Percentiles rank a stretch among this genome's conserved stretches.
phyloP scores from a whole-genome alignment of 2,113 vertebrate species.

The Spermophilus dauricus region DNA sequence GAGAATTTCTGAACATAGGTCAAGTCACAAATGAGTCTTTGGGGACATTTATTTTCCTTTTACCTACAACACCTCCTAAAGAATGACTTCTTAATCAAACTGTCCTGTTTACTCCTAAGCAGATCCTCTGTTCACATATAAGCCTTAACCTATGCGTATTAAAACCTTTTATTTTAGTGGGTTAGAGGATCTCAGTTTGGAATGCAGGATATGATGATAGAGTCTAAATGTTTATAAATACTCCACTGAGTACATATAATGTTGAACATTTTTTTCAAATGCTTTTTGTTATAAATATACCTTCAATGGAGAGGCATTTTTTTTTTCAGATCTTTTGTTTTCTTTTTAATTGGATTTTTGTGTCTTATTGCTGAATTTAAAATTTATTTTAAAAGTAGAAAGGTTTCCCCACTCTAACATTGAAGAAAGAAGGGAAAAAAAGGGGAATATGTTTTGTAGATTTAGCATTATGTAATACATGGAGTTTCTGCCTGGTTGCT shows the following conservation, averaged over 20 bases:
- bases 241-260: background rate
- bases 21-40: background rate
- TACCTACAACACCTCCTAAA: background rate
- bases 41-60: background rate
- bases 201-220: background rate
- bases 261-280: too few relatives aligned
- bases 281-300: background rate
- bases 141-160: background rate
- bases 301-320: background rate
- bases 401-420: background rate
- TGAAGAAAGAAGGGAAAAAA: background rate
- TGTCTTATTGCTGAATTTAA: background rate
- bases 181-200: background rate
- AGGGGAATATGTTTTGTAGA: slow-evolving; percentile 2
- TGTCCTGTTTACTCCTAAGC: background rate
- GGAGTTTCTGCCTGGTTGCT: slow-evolving; percentile 61
- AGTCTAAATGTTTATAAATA: background rate
- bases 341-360: background rate
- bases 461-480: slow-evolving; percentile 24
- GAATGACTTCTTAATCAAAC: background rate
- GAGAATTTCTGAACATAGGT: background rate
- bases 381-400: background rate
- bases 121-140: background rate
- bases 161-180: background rate
- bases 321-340: background rate